phyloP scores from a whole-genome alignment of 2,113 vertebrate species.

The Campylorhamphus procurvoides region DNA sequence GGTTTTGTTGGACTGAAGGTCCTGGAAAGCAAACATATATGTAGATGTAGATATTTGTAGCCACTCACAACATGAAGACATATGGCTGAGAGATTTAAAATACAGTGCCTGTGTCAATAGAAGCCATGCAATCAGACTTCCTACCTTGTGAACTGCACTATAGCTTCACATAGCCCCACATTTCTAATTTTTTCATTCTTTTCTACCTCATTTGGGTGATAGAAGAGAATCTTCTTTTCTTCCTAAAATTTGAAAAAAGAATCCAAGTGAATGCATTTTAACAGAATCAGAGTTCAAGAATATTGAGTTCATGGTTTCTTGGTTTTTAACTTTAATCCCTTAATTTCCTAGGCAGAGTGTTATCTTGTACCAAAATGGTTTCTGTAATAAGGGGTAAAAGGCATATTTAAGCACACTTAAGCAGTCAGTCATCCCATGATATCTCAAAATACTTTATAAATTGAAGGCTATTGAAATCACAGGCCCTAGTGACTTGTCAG shows the following conservation, averaged over 20 bases:
- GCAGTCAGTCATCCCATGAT: background rate
- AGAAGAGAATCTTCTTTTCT: slow-evolving; percentile 99
- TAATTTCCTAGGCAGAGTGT: background rate
- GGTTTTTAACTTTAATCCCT: background rate
- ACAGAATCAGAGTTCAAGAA: background rate
- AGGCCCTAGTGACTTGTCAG: background rate
- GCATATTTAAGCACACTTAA: background rate
- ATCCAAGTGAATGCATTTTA: slow-evolving; percentile 12
- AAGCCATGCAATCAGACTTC: background rate
- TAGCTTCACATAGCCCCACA: slow-evolving; percentile 97
- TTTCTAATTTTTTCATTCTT: slow-evolving; percentile 99
- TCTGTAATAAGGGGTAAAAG: background rate
- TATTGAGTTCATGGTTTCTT: background rate
- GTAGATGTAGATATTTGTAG: background rate
- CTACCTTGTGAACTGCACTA: slow-evolving; percentile 98
- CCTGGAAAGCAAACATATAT: slow-evolving; percentile 67
- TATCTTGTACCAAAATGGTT: background rate
- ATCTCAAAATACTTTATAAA: background rate
- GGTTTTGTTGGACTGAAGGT: slow-evolving; percentile 97
- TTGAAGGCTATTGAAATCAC: background rate
- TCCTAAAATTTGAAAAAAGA: slow-evolving; percentile 78
- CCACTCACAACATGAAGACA: background rate
- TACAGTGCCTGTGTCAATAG: background rate
- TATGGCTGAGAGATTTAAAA: background rate
- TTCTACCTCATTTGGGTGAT: slow-evolving; percentile 95